phyloP scores from a whole-genome alignment of 2,888 invertebrate genomes.

The Ellobium chinense region DNA sequence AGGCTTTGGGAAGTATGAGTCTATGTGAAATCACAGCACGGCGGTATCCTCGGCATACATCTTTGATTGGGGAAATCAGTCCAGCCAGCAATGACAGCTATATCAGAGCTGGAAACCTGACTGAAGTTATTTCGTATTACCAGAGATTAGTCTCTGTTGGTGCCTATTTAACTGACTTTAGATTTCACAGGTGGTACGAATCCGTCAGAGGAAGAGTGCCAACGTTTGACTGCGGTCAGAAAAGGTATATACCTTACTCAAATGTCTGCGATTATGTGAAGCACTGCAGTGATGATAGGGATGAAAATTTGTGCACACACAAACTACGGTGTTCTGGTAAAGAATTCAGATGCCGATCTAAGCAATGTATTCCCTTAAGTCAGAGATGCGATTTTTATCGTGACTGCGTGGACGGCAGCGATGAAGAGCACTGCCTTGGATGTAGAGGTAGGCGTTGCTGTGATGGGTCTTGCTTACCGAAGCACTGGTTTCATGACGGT shows the following conservation, averaged over 20 bases:
- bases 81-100: neutral
- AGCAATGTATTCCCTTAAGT: conserved; percentile 12
- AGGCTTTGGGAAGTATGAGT: too few species aligned
- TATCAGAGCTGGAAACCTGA: too few species aligned
- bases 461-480: conserved; percentile 2
- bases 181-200: too few species aligned
- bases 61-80: neutral
- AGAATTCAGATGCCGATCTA: neutral
- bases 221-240: neutral
- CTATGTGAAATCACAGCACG: conserved; percentile 1
- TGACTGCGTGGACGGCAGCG: conserved; percentile 23
- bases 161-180: too few species aligned
- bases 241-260: neutral
- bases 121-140: too few species aligned
- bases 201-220: too few species aligned
- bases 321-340: neutral
- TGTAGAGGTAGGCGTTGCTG: neutral
- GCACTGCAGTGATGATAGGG: neutral
- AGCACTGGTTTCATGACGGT: neutral
- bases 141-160: too few species aligned
- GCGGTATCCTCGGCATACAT: neutral
- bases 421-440: neutral
- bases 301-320: neutral
- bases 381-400: neutral
- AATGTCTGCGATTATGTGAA: conserved; percentile 4